A percentile compares a stretch with the other conserved stretches of the same genome.
Evolutionary conservation across 2,797 vertebrate species (phyloP).

Genomic region (Eptatretus atami): DNA sequence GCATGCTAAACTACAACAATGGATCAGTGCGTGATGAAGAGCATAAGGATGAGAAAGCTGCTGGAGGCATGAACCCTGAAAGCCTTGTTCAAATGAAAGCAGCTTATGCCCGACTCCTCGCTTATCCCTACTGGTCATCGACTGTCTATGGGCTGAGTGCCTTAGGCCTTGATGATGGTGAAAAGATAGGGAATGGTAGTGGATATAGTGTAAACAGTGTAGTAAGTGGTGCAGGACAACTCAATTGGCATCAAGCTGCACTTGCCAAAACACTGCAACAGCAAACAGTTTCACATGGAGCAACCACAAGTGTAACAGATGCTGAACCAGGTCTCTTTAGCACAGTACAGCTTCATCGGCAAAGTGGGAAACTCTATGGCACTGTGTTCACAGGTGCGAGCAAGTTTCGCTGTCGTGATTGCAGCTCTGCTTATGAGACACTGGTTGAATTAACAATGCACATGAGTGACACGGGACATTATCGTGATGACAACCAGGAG

Average conservation of each 20-base stretch:
- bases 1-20: slow-evolving; percentile 46
- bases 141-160: slow-evolving; percentile 37
- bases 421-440: slow-evolving; percentile 79
- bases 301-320: slow-evolving; percentile 16
- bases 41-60: slow-evolving; percentile 28
- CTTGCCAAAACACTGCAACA: slow-evolving; percentile 66
- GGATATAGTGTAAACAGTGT: slow-evolving; percentile 24
- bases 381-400: slow-evolving; percentile 88
- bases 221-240: slow-evolving; percentile 18
- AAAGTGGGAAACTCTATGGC: slow-evolving; percentile 85
- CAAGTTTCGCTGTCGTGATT: slow-evolving; percentile 94
- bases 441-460: slow-evolving; percentile 82
- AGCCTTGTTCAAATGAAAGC: slow-evolving; percentile 91
- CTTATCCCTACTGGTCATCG: slow-evolving; percentile 75
- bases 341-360: slow-evolving; percentile 81
- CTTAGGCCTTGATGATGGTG: too few relatives aligned
- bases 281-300: too few relatives aligned
- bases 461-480: slow-evolving; percentile 95
- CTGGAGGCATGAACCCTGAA: slow-evolving; percentile 14
- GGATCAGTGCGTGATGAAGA: slow-evolving; percentile 23
- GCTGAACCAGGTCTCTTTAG: slow-evolving; percentile 90
- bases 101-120: slow-evolving; percentile 79
- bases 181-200: slow-evolving; percentile 15
- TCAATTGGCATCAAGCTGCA: slow-evolving; percentile 68
- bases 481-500: slow-evolving; percentile 84